Conservation (phyloP, 2,113 vertebrate species). For the Phainopepla nitens region DNA sequence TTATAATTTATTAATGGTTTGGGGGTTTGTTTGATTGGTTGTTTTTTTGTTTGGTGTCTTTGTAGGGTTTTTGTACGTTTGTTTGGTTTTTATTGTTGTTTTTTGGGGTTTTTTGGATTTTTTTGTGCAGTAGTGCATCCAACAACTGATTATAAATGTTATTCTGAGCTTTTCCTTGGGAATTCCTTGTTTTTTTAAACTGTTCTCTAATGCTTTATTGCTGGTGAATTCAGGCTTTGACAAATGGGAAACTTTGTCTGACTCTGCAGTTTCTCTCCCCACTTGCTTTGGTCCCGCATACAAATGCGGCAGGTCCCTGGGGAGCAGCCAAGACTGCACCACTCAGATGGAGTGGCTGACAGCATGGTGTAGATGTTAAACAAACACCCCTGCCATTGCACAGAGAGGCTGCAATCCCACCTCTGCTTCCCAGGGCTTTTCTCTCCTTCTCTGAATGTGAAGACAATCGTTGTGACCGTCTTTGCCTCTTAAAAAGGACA, state of each 20-base stretch:
- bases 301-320: slow-evolving; percentile 29
- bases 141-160: background rate
- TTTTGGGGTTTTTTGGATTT: too few relatives aligned
- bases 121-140: background rate
- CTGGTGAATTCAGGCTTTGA: background rate
- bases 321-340: slow-evolving; percentile 46
- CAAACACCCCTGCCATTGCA: background rate
- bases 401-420: background rate
- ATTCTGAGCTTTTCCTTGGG: background rate
- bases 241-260: background rate
- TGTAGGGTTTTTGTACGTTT: too few relatives aligned
- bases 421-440: background rate
- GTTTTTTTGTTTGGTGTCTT: too few relatives aligned
- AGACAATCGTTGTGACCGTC: rapidly evolving
- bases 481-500: background rate
- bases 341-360: background rate
- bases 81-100: too few relatives aligned
- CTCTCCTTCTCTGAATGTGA: background rate
- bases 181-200: background rate
- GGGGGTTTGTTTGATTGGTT: too few relatives aligned
- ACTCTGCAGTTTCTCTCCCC: background rate
- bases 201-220: background rate
- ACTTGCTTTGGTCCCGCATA: background rate
- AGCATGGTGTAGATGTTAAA: background rate
- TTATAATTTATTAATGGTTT: background rate